Base-by-base conservation (phyloP, 2,113 vertebrate genomes). In the Struthio camelus region DNA sequence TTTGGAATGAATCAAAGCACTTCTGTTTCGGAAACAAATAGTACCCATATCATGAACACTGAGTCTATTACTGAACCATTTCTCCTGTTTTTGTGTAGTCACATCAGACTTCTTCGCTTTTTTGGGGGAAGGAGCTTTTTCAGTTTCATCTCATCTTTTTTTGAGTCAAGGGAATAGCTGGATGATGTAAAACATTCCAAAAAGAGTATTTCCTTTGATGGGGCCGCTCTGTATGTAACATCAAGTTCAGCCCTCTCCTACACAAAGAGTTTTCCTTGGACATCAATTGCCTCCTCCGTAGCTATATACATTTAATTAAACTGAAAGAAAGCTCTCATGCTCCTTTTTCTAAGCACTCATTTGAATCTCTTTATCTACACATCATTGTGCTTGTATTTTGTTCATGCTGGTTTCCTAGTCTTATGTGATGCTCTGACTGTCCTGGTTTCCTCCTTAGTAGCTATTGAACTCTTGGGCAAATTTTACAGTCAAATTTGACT, bases 21-120 rank as follows among this genome's bases (percentile, higher is more conserved):
- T 66, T 42, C 27, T 14, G 22, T 53, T 22, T 53, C 22, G 44
- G 17, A 61, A 67, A 27, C 15, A 59, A 42, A 27, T 25, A 22
- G 15, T 3, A 27, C 1, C 10, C 5, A 36, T 25, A 28, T 27
- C 44, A 51, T 1, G 9, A 36, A 14, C 70, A 34, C 2, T 2
- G 1, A 51, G 20, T 32, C 44, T 53, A 8, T 22, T 32, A 44
- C 10, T 11, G 32, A 69, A 36, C 12, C 1, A 10, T 59, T 59
- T 18, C 30, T 59, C 32, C 32, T 72, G n/a, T 14, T 48, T 79
- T 22, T 24, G 9, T 1, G 2, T 66, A 13, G 36, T 66, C 7
- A 9, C 1, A 1, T 30, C 22, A 28, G 46, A 44, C 22, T 9
- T 61, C 36, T 36, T 36, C 0, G 1, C 14, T 46, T 7, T 23